Percentiles rank a stretch among this genome's conserved stretches.
These are phyloP conservation scores for Pterophyllum scalare DNA, from an alignment of 2,113 vertebrate genomes.

Conservation along the genomic window DNA sequence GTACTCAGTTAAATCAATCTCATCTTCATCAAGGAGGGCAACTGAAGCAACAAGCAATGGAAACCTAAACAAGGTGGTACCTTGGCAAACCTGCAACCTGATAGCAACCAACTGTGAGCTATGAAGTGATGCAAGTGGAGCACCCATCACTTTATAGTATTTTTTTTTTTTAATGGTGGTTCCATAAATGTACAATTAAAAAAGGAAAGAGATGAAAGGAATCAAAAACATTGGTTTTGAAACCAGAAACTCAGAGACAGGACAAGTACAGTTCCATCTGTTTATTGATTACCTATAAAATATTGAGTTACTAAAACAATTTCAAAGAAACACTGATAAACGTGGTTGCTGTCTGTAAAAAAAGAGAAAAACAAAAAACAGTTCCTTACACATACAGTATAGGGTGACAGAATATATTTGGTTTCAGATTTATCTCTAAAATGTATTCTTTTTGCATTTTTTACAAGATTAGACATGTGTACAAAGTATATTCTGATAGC, in stretches of 20 bases:
- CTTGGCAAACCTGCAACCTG: too few species aligned
- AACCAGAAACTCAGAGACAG: constrained; percentile 1
- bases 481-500: constrained; percentile 83
- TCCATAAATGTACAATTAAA: too few species aligned
- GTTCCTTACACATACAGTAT: constrained; percentile 78
- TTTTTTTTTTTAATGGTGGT: too few species aligned
- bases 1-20: too few species aligned
- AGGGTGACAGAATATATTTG: constrained; percentile 77
- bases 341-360: constrained; percentile 81
- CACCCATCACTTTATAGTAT: too few species aligned
- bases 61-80: too few species aligned
- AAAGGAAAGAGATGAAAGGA: too few species aligned
- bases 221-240: background rate
- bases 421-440: constrained; percentile 70
- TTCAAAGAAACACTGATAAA: constrained; percentile 85
- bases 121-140: too few species aligned
- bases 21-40: too few species aligned
- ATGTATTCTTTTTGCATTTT: constrained; percentile 72
- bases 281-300: constrained; percentile 89
- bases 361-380: constrained; percentile 71
- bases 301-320: constrained; percentile 85
- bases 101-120: too few species aligned
- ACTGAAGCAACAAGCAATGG: too few species aligned
- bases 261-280: constrained; percentile 66
- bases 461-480: constrained; percentile 85